Evolutionary conservation across 1,140 invertebrate genomes (phyloP), one percentile per base, ranked within the genome.

Genomic region (Atta colombica): DNA sequence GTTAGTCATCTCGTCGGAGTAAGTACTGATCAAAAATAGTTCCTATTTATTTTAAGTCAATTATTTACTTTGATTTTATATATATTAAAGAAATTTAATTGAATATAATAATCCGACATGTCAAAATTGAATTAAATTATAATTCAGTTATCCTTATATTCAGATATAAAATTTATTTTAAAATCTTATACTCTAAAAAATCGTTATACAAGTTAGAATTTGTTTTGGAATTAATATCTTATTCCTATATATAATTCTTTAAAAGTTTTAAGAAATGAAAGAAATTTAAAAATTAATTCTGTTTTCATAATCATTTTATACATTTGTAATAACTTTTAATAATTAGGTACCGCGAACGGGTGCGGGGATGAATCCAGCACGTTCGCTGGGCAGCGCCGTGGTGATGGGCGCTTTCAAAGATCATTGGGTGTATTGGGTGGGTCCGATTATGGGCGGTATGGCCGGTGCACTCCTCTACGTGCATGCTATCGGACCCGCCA

Each of bases 391-490:
- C 74, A 98, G 98, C 8, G 98, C 98, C 3, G 97, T 98, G 14
- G 97, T 99, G 58, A 96, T 96, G 75, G 96, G 96, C 31, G 94
- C 95, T 28, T 99, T 98, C 97, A 94, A 95, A 0, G 94, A 97
- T 87, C 98, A 99, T 91, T 99, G 98, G 98, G 97, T 99, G 0
- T 99, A 98, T 95, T 99, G 98, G 98, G 95, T 97, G 2, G 98
- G 98, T 0, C 98, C 98, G 0, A 96, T 98, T 78, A 94, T 97
- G 0, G 98, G 98, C 3, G 98, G 97, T 4, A 96, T 98, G 45
- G 96, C 96, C 0, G 98, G 97, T 1, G 97, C 97, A 16, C 95
- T 98, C 10, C 91, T 98, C 21, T 99, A 99, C 93, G 96, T 97
- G 2, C 96, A 97, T 89, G 96, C 96, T 5, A 97, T 98, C 89